Evolutionary conservation across 2,797 vertebrate species (phyloP).

Genomic region (Halcyon smyrnensis): DNA sequence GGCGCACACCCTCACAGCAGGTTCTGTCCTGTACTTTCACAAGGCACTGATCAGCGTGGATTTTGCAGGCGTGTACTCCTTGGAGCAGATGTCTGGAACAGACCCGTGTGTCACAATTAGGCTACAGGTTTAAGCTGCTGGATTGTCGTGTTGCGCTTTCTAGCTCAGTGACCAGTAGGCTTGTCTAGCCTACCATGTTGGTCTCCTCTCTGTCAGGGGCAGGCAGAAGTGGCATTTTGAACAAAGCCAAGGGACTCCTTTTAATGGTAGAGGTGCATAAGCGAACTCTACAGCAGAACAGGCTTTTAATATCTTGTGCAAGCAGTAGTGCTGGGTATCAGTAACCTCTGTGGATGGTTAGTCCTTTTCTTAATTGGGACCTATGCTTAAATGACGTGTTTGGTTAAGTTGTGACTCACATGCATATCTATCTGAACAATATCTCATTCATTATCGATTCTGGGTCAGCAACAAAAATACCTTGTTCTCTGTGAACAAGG

Average conservation of each 20-base stretch:
- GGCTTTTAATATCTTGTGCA: not conserved
- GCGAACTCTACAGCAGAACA: not conserved
- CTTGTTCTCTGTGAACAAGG: not conserved
- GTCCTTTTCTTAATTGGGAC: not conserved
- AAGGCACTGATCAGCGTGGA: accelerated
- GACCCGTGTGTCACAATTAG: not conserved
- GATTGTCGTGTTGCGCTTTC: not conserved
- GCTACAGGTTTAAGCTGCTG: not conserved
- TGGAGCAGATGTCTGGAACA: not conserved
- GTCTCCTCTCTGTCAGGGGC: not conserved
- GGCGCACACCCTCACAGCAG: not conserved
- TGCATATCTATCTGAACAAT: not conserved
- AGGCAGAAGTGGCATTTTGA: not conserved
- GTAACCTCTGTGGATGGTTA: not conserved
- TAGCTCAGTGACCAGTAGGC: not conserved
- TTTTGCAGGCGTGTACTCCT: not conserved
- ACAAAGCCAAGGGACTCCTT: not conserved
- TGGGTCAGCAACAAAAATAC: not conserved
- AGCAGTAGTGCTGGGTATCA: not conserved
- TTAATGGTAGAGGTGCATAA: not conserved
- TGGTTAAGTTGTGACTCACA: not conserved
- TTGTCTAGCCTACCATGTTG: not conserved
- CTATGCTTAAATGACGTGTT: not conserved
- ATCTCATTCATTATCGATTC: not conserved
- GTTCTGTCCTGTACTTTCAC: not conserved